Base-by-base conservation (phyloP, 2,888 invertebrate genomes). In the Ochropleura plecta region DNA sequence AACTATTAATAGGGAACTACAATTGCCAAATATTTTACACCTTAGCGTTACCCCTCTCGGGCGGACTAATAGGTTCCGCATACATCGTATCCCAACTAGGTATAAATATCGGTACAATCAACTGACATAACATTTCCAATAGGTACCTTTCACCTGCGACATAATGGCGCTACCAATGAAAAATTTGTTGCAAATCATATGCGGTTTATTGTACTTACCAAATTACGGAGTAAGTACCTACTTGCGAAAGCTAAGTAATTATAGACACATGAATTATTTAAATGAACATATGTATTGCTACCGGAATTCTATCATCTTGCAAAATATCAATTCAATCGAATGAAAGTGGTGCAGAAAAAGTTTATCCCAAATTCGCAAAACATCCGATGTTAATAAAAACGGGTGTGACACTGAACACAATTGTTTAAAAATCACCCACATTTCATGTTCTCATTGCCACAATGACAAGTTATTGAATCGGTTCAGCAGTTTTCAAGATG, bases 401-500 rank as follows among this genome's bases (percentile, higher is more conserved):
- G 42, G 18, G 16, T 53, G 14, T 46, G 12, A 70, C 70, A 49
- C 51, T 44, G 59, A 70, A 62, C 51, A 40, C 18, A 42, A 48
- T 60, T 60, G n/a, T 49, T 73, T 53, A 60, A 40, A 64, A 79
- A 53, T 81, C 57, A 44, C n/a, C 40, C 60, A 69, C 40, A 69
- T 65, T 65, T 53, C 60, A 73, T 40, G 68, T 57, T 14, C 55
- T 48, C 65, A 82, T 78, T 73, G 62, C 30, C 48, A 67, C 66
- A 76, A 76, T 84, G 67, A 81, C 53, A 64, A 70, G 63, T 82
- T 75, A 78, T 76, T 76, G 81, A 77, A 85, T 67, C 68, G 82
- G 78, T 78, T 65, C 82, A 87, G 66, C 78, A 73, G 82, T 80
- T 78, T 81, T 60, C 64, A 69, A 85, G 75, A 85, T 78, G 70